Percentiles rank a stretch among this genome's conserved stretches.
Conservation (phyloP, 2,888 invertebrate species). For the Drosophila recens region DNA sequence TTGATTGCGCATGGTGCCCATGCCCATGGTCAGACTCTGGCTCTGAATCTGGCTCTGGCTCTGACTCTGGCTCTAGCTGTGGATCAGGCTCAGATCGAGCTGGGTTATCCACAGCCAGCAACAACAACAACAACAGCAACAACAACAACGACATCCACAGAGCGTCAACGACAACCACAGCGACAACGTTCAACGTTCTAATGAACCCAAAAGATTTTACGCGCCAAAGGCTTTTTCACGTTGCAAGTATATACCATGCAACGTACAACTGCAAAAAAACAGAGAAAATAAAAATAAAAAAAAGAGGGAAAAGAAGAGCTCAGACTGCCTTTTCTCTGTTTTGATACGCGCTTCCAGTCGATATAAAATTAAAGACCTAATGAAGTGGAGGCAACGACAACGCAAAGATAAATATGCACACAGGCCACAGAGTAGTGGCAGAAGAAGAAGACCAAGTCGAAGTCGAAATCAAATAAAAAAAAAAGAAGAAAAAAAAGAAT, state of each 20-base stretch:
- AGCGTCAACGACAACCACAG: constrained; percentile 23
- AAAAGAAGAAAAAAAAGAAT: constrained; percentile 32
- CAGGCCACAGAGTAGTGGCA: constrained; percentile 42
- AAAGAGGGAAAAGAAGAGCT: constrained; percentile 27
- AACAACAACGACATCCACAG: constrained; percentile 19
- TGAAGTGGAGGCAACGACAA: constrained; percentile 80
- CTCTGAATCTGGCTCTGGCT: constrained; percentile 3
- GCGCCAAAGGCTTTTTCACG: constrained; percentile 77
- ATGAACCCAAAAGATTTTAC: constrained; percentile 81
- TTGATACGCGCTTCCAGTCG: constrained; percentile 74
- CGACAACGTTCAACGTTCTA: constrained; percentile 78
- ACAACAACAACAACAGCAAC: constrained; percentile 10
- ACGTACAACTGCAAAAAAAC: constrained; percentile 60
- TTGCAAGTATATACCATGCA: constrained; percentile 48
- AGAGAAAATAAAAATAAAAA: background rate
- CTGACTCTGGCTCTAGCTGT: constrained; percentile 1
- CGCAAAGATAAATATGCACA: constrained; percentile 77
- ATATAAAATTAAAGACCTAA: constrained; percentile 81
- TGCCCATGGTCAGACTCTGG: constrained; percentile 32
- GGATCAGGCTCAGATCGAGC: constrained; percentile 7
- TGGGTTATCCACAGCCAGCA: constrained; percentile 27
- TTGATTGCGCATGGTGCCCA: constrained; percentile 73
- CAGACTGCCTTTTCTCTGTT: constrained; percentile 70
- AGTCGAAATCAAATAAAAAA: constrained; percentile 8
- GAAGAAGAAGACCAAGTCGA: constrained; percentile 11